Conservation (phyloP, 2,888 invertebrate genomes). For the Abscondita cerata region DNA sequence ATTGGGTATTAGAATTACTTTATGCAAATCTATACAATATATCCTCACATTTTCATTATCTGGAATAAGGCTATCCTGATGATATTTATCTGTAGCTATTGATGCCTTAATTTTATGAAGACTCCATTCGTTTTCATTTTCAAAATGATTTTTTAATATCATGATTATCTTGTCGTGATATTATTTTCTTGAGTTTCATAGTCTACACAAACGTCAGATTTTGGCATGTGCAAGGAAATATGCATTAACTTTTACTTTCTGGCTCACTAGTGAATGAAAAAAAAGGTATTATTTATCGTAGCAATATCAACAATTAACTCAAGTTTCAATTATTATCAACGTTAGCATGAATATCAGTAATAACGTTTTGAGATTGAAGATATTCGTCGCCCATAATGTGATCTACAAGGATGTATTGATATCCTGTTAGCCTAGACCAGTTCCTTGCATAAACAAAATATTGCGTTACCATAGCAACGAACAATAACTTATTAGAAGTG, state of each 20-base stretch:
- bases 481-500: too few species aligned
- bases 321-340: too few species aligned
- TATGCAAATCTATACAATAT: constrained; percentile 34
- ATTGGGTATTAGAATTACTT: constrained; percentile 30
- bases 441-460: too few species aligned
- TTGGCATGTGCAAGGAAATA: neutral
- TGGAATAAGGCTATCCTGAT: neutral
- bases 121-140: neutral
- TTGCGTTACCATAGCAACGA: too few species aligned
- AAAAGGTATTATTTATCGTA: too few species aligned
- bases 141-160: neutral
- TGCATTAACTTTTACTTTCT: constrained; percentile 4
- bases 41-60: constrained; percentile 5
- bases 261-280: too few species aligned
- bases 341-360: too few species aligned
- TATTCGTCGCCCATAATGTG: too few species aligned
- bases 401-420: too few species aligned
- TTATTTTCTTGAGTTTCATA: neutral
- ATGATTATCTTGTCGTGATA: neutral
- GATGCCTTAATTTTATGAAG: neutral
- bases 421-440: too few species aligned
- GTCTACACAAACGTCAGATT: constrained; percentile 16
- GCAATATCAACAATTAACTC: too few species aligned
- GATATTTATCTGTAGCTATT: constrained; percentile 3
- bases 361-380: too few species aligned